Base-by-base conservation (phyloP, 2,888 invertebrate species). In the Callyntrura guangdongensis region DNA sequence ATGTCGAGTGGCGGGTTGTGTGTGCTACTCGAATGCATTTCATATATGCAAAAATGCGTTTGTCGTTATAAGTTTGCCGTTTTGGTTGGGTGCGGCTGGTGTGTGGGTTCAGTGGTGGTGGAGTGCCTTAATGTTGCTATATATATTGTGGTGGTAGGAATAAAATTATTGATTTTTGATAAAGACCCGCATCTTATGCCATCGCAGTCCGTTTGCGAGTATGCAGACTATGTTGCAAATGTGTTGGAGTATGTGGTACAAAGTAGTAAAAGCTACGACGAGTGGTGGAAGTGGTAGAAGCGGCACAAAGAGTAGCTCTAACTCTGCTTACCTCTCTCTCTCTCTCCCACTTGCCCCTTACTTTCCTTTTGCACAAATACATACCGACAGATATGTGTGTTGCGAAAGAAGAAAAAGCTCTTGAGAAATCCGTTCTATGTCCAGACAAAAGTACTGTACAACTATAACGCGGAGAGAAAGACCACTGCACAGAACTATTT, bases 131-230 rank as follows among this genome's bases (percentile, higher is more conserved):
- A 84, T 84, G 85, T 84, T 77, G 67, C 72, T 83, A 88, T 83
- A 74, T 77, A 89, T 84, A 67, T 84, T 89, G 84, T 89, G 89
- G 89, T 81, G 85, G 79, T 85, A 84, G 85, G 89, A 89, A 85
- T 89, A 89, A 89, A 89, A 89, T 89, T 89, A 89, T 89, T 89
- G 89, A 89, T 89, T 89, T 89, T 89, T 89, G 89, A 89, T 89
- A 89, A 89, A 89, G 89, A 89, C 89, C 89, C 89, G 89, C 89
- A 89, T 89, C 89, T 89, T 89, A 89, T 89, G 85, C 89, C 85
- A 79, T 89, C 27, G n/a, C 64, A 49, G 8, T 49, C 25, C 36
- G 25, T 25, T 79, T 22, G 12, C 64, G 49, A 36, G 87, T 81
- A 87, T 88, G 88, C 88, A 88, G 88, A 88, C 88, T 72, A 88